Conservation (phyloP, 1,140 invertebrate species). For the Trissolcus basalis region DNA sequence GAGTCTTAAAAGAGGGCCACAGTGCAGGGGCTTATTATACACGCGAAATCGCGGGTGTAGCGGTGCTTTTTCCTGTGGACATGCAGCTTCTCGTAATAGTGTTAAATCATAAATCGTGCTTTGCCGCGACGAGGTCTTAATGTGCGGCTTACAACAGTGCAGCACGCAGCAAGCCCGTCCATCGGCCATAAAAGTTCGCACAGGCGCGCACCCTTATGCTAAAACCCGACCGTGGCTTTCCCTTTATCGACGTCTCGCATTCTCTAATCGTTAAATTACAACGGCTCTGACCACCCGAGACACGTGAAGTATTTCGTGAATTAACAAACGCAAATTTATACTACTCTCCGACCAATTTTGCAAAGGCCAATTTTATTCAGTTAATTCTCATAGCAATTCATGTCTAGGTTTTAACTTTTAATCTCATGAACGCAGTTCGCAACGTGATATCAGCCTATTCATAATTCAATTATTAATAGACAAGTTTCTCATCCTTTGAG, state of each 20-base stretch:
- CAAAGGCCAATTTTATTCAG: too few relatives aligned
- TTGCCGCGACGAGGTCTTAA: conserved; percentile 48
- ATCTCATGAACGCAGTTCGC: conserved; percentile 6
- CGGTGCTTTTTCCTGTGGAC: conserved; percentile 27
- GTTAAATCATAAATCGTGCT: conserved; percentile 59
- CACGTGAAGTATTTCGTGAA: conserved; percentile 16
- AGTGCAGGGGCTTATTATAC: conserved; percentile 25
- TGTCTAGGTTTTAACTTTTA: background rate
- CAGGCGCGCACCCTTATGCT: conserved; percentile 22
- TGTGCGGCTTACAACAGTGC: conserved; percentile 39
- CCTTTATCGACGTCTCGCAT: conserved; percentile 17
- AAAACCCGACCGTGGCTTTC: conserved; percentile 21
- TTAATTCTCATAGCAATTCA: too few relatives aligned
- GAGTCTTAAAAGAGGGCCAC: conserved; percentile 12
- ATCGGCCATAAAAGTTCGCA: conserved; percentile 40
- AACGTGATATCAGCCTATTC: conserved; percentile 26
- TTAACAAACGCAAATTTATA: too few relatives aligned
- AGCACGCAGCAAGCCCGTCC: too few relatives aligned
- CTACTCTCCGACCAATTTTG: too few relatives aligned
- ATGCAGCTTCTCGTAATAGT: conserved; percentile 55
- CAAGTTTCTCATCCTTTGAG: conserved; percentile 37
- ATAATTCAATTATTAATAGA: conserved; percentile 24
- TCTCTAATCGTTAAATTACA: conserved; percentile 43
- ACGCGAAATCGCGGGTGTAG: conserved; percentile 37
- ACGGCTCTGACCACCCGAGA: conserved; percentile 56